Percentiles rank a stretch among this genome's conserved stretches.
Evolutionary conservation across 2,888 invertebrate genomes (phyloP).

Genomic region (Watsonalla binaria): DNA sequence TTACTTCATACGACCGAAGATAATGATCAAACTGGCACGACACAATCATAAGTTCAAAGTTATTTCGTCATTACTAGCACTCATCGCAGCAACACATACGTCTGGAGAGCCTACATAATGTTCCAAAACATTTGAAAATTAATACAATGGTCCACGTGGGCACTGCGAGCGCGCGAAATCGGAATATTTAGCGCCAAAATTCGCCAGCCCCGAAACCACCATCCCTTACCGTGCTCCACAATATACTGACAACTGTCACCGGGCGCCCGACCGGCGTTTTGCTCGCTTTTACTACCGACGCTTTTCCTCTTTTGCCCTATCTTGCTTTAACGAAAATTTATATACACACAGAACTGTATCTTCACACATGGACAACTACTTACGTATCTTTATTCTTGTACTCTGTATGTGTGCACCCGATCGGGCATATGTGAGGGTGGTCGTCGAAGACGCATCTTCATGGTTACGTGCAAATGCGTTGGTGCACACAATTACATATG

Average conservation of each 20-base stretch:
- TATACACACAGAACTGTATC: slow-evolving; percentile 51
- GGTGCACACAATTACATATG: slow-evolving; percentile 50
- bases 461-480: slow-evolving; percentile 42
- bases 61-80: slow-evolving; percentile 32
- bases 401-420: slow-evolving; percentile 28
- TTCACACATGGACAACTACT: slow-evolving; percentile 58
- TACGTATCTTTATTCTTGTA: slow-evolving; percentile 29
- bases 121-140: slow-evolving; percentile 34
- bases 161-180: slow-evolving; percentile 56
- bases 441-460: slow-evolving; percentile 52
- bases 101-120: slow-evolving; percentile 26
- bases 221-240: slow-evolving; percentile 55
- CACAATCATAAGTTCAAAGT: slow-evolving; percentile 62
- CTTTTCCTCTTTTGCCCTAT: slow-evolving; percentile 69
- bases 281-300: slow-evolving; percentile 59
- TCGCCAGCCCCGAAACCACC: slow-evolving; percentile 53
- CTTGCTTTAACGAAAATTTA: slow-evolving; percentile 66
- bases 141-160: slow-evolving; percentile 46
- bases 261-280: slow-evolving; percentile 53
- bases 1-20: slow-evolving; percentile 61
- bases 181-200: slow-evolving; percentile 53
- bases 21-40: slow-evolving; percentile 41
- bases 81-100: slow-evolving; percentile 35
- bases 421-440: slow-evolving; percentile 35
- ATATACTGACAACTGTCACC: slow-evolving; percentile 67